Evolutionary conservation across 2,888 invertebrate genomes (phyloP).

Genomic region (Andrena marginata): DNA sequence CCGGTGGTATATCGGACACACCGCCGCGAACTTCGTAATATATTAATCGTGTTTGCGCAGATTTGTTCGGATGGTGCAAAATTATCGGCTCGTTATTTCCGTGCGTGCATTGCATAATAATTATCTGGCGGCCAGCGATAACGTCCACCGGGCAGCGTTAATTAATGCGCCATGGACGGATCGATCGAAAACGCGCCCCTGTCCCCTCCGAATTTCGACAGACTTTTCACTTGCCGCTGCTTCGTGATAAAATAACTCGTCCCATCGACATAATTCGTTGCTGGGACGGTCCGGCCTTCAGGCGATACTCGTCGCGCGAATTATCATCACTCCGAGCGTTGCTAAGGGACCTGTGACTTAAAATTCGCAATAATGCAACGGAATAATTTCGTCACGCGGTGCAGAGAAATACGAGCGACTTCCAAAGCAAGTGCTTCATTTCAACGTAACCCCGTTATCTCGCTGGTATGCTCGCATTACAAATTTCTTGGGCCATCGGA

Average conservation of each 20-base stretch:
- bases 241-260: background rate
- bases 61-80: slow-evolving; percentile 60
- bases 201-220: slow-evolving; percentile 14
- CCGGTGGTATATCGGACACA: slow-evolving; percentile 45
- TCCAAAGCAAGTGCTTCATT: too few species aligned
- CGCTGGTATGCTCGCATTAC: background rate
- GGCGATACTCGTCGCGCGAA: background rate
- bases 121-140: slow-evolving; percentile 54
- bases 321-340: background rate
- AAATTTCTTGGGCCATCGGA: background rate
- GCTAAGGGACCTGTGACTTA: background rate
- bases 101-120: slow-evolving; percentile 63
- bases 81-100: slow-evolving; percentile 61
- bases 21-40: slow-evolving; percentile 45
- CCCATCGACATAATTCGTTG: background rate
- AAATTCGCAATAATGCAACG: background rate
- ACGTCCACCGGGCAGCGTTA: slow-evolving; percentile 51
- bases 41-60: slow-evolving; percentile 62
- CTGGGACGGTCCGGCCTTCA: background rate
- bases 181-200: slow-evolving; percentile 17
- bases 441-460: too few species aligned
- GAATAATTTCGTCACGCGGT: too few species aligned
- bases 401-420: too few species aligned
- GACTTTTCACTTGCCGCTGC: background rate
- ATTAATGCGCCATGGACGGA: slow-evolving; percentile 50